Percentiles rank a stretch among this genome's conserved stretches.
Conservation (phyloP, 2,113 vertebrate species). For the Mesembrinibis cayennensis region DNA sequence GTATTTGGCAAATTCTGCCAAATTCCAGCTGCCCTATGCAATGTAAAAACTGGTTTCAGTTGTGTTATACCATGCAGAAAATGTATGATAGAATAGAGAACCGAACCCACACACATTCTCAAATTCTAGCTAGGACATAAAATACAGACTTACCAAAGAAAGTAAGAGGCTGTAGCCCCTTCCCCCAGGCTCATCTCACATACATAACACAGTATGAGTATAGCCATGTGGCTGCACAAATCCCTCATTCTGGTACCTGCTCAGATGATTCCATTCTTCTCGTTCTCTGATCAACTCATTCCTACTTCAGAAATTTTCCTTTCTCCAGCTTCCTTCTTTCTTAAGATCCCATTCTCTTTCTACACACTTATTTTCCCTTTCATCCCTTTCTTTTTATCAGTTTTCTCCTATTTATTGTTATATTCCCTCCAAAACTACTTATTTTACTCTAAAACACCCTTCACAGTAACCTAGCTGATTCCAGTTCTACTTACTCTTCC, state of each 20-base stretch:
- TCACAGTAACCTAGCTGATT: background rate
- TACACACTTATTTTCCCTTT: background rate
- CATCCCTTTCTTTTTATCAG: background rate
- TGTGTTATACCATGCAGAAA: background rate
- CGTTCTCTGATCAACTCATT: background rate
- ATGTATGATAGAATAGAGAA: background rate
- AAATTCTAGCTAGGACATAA: background rate
- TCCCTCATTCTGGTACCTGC: background rate
- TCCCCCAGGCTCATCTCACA: background rate
- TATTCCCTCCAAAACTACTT: background rate
- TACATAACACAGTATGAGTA: background rate
- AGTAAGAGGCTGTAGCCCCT: background rate
- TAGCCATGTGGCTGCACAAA: background rate
- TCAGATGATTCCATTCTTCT: background rate
- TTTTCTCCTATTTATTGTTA: background rate
- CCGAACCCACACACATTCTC: background rate
- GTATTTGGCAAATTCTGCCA: background rate
- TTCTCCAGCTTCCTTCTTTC: background rate
- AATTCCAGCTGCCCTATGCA: background rate
- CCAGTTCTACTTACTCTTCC: background rate
- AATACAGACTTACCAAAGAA: background rate
- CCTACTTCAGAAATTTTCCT: background rate
- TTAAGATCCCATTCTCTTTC: background rate
- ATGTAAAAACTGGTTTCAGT: background rate
- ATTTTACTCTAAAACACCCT: background rate